Base-by-base conservation (phyloP, 2,113 vertebrate genomes). In the Oceanites oceanicus region DNA sequence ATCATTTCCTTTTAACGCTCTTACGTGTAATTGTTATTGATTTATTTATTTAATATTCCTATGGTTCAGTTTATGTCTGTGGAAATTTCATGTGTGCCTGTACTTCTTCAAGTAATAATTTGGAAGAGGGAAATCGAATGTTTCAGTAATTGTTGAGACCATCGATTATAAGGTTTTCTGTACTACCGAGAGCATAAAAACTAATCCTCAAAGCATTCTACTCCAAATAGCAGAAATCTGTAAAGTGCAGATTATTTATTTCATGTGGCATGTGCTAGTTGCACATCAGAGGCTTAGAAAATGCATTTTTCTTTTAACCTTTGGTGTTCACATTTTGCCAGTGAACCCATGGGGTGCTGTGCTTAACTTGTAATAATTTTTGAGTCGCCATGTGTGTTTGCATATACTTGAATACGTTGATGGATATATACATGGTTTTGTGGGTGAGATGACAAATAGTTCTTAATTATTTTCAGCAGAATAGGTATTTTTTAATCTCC, bases 151-250 rank as follows among this genome's bases (percentile, higher is more conserved):
- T 88, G 58, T 40, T 87, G 44, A 86, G 56, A 58, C 27, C 36
- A 3, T 67, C 7, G 18, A 67, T 92, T 83, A 7, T 79, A 65
- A 73, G 21, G 27, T n/a, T 29, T 85, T 86, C 72, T 88, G 22
- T 79, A 86, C n/a, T 71, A 79, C 5, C 85, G 26, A 81, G 56
- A 15, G 42, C 53, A 65, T 86, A 94, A 86, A 96, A 97, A 78
- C 36, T 88, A 88, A 94, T 95, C 85, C 95, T 97, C 63, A 92
- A 94, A 94, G 68, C 18, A 11, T 91, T 93, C 59, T 86, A 27
- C 71, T 85, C 9, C 87, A 81, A 89, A 94, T 30, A 94, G 73
- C 59, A 67, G 67, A 89, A 80, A 56, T 89, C 83, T 97, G 44
- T 72, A 71, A 90, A 80, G 6, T n/a, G 18, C 50, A 90, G 74